phyloP scores from a whole-genome alignment of 2,113 vertebrate species.

The Ptyas mucosa region DNA sequence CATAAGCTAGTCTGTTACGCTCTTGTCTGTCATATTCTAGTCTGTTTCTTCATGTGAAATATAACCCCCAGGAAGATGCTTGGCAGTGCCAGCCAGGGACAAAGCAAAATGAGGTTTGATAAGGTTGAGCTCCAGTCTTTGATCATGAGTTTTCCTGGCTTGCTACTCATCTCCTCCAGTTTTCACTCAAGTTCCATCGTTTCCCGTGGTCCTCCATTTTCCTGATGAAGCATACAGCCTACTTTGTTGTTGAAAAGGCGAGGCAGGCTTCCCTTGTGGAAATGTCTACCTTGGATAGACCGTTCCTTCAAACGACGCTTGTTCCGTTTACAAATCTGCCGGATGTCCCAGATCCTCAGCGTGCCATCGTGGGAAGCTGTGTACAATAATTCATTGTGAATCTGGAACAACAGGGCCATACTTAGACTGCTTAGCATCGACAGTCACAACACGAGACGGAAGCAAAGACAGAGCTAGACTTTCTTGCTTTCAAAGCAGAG shows the following conservation, averaged over 20 bases:
- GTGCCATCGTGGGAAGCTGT: constrained; percentile 77
- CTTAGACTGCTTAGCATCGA: background rate
- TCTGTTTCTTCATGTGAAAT: background rate
- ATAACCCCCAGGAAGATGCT: background rate
- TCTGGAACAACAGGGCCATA: constrained; percentile 60
- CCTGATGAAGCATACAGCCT: constrained; percentile 64
- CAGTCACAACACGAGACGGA: background rate
- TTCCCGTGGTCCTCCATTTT: constrained; percentile 50
- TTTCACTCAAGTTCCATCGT: constrained; percentile 59
- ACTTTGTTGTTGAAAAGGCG: constrained; percentile 77
- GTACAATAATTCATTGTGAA: constrained; percentile 75
- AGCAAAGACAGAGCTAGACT: background rate
- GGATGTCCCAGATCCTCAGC: constrained; percentile 74
- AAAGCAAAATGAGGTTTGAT: background rate
- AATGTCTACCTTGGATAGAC: constrained; percentile 52
- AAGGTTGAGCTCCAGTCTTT: background rate
- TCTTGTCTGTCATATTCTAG: no score
- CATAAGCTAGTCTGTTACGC: background rate
- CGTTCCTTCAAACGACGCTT: constrained; percentile 54
- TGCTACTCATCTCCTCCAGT: background rate
- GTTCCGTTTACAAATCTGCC: constrained; percentile 60
- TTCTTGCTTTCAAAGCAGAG: constrained; percentile 21
- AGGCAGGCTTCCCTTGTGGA: constrained; percentile 66
- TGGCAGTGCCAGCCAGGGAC: background rate
- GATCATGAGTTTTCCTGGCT: background rate